These are phyloP conservation scores for Myiothlypis chrysogaster DNA, from an alignment of 2,797 vertebrate genomes.

Conservation along the genomic window DNA sequence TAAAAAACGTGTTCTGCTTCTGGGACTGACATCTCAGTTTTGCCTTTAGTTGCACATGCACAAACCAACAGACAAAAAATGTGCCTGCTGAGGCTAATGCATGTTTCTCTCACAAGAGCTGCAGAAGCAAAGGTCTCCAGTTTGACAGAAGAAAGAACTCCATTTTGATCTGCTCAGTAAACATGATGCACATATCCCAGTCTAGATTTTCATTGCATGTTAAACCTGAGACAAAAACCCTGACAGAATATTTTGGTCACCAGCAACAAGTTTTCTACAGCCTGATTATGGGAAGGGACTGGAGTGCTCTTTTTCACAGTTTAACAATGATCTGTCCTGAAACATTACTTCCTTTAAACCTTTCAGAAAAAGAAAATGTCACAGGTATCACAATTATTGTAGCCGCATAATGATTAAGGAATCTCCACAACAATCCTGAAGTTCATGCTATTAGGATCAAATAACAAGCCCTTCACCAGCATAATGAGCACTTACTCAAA, in stretches of 20 bases:
- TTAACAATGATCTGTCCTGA: background rate
- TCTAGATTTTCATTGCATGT: background rate
- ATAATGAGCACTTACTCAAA: background rate
- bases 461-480: background rate
- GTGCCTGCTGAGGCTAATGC: background rate
- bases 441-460: background rate
- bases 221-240: background rate
- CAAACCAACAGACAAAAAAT: background rate
- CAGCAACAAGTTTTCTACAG: background rate
- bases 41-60: background rate
- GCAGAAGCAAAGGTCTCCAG: background rate
- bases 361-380: background rate
- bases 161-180: background rate
- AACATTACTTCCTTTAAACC: background rate
- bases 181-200: rapidly evolving
- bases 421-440: background rate
- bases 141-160: background rate
- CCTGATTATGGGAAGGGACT: background rate
- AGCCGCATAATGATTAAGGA: background rate
- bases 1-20: background rate
- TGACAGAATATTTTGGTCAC: background rate
- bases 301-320: background rate
- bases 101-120: background rate
- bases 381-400: background rate
- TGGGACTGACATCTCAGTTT: background rate